Evolutionary conservation across 1,140 invertebrate species (phyloP), one percentile per base, ranked within the genome.

Genomic region (Drosophila biarmipes): DNA sequence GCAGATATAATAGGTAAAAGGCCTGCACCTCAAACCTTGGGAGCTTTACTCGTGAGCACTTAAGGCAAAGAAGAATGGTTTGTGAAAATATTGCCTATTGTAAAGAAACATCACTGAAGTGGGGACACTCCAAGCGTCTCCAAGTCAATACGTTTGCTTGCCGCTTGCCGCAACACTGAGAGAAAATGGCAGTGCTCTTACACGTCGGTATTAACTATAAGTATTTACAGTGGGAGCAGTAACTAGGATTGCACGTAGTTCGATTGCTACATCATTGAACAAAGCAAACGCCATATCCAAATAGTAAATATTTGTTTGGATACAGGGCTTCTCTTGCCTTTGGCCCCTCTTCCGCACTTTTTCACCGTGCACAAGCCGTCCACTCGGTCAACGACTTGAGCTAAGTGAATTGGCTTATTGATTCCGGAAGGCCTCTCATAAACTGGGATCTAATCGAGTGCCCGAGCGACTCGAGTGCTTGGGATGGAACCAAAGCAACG

Each of bases 401-500:
- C 21, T 34, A 6, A 10, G n/a, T 49, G 46, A 31, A 24, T 27
- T 31, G 24, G 31, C 51, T 56, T 73, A 74, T 74, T 54, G 69
- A 43, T 52, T 63, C 58, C 53, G 37, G 29, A 49, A 31, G 21
- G 52, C 31, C 43, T 55, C 37, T 73, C 31, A 54, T 46, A 54
- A 56, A 55, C 46, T 43, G 29, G 49, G 3, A 27, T 73, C 49
- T 62, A 62, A 62, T 73, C 56, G 56, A 59, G 69, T 73, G 56
- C 27, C 56, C 35, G 27, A 49, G 49, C 27, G 35, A 45, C 37
- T 67, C 45, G 17, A 48, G 49, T 35, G 48, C 14, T 5, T 38
- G 3, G 17, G 2, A 40, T 46, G 14, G 56, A 46, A 62, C 66
- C 49, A 29, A 29, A 37, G 54, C 61, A 64, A 64, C 61, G 29